A percentile compares a stretch with the other conserved stretches of the same genome.
Conservation (phyloP, 2,797 vertebrate species). For the Takifugu ocellatus region DNA sequence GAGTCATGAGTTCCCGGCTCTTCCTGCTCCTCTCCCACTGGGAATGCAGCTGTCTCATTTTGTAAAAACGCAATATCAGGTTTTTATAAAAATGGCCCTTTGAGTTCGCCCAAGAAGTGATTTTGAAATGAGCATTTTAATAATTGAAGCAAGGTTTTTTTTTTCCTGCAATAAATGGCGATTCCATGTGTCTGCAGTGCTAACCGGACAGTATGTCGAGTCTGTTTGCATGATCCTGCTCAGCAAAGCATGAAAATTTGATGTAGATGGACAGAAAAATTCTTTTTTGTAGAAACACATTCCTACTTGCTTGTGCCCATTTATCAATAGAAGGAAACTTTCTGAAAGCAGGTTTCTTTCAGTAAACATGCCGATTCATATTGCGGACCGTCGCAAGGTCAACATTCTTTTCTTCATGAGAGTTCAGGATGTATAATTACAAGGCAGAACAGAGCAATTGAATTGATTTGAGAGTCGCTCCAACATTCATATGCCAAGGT, state of each 20-base stretch:
- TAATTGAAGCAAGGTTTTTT: too few species aligned
- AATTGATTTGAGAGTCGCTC: neutral
- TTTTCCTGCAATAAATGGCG: too few species aligned
- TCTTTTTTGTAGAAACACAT: slow-evolving; percentile 13
- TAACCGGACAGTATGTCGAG: neutral
- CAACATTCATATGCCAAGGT: slow-evolving; percentile 14
- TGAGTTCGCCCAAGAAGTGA: too few species aligned
- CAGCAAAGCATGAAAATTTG: too few species aligned
- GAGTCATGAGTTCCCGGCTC: too few species aligned
- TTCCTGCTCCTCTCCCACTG: too few species aligned
- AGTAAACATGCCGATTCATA: slow-evolving; percentile 13
- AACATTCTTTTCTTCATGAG: neutral
- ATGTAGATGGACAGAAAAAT: neutral
- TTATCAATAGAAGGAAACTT: too few species aligned
- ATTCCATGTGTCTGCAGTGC: neutral
- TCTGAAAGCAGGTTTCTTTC: neutral
- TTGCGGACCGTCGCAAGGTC: slow-evolving; percentile 21
- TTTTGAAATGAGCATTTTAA: too few species aligned
- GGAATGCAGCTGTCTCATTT: too few species aligned
- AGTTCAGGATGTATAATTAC: neutral
- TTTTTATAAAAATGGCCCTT: too few species aligned
- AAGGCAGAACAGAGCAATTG: neutral
- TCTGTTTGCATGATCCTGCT: neutral
- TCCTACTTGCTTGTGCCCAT: neutral
- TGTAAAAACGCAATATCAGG: too few species aligned